These are phyloP conservation scores for Neomonachus schauinslandi DNA, from an alignment of 2,113 vertebrate species.

Conservation along the genomic window DNA sequence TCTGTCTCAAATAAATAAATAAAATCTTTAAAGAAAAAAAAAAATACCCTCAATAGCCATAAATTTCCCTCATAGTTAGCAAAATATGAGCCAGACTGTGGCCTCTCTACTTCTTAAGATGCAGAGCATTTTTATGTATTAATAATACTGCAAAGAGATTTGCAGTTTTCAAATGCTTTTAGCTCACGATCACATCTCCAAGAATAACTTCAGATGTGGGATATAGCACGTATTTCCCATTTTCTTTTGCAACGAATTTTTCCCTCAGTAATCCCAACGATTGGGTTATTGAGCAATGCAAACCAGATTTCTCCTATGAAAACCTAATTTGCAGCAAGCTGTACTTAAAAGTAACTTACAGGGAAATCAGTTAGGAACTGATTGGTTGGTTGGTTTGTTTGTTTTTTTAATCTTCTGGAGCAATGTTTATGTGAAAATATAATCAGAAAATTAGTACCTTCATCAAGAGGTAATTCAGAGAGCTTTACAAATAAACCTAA, in stretches of 20 bases:
- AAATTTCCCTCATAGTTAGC: neutral
- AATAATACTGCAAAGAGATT: conserved; percentile 7
- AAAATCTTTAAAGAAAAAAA: no score
- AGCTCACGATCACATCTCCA: neutral
- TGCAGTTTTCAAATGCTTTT: neutral
- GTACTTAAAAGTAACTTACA: conserved; percentile 63
- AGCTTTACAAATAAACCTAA: conserved; percentile 71
- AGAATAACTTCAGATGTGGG: conserved; percentile 43
- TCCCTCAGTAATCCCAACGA: neutral
- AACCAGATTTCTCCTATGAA: conserved; percentile 34
- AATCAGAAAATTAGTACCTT: conserved; percentile 80
- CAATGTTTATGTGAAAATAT: conserved; percentile 77
- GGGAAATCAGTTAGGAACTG: conserved; percentile 59
- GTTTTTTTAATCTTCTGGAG: conserved; percentile 59
- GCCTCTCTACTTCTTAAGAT: conserved; percentile 20
- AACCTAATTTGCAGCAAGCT: conserved; percentile 12
- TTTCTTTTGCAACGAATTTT: conserved; percentile 49
- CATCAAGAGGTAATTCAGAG: conserved; percentile 79
- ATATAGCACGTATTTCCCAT: neutral
- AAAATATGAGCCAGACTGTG: conserved; percentile 29
- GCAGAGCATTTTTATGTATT: conserved; percentile 19
- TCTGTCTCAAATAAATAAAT: no score
- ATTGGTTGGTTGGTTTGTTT: conserved; percentile 62
- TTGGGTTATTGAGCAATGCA: neutral
- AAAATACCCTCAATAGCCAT: neutral